Base-by-base conservation (phyloP, 2,113 vertebrate species). In the Chloebia gouldiae region DNA sequence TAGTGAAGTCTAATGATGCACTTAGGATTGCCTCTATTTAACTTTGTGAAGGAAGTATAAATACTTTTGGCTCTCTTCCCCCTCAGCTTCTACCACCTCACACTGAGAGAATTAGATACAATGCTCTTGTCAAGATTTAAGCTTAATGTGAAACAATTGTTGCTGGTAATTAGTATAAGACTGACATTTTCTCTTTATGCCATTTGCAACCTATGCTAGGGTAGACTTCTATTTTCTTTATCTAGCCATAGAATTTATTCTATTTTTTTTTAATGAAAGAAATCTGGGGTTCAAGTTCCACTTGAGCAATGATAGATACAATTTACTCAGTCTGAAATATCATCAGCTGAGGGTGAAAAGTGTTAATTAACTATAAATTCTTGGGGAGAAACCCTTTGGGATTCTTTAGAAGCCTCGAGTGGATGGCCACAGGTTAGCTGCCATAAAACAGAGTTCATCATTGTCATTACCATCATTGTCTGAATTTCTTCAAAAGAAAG, bases 311-410 rank as follows among this genome's bases (percentile, higher is more conserved):
- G 59, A 90, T 10, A 61, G 44, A 51, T 40, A 60, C 15, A 72
- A 33, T 65, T 92, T 88, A 64, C 23, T 59, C 51, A 40, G 35
- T 27, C 30, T 83, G 81, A 92, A 88, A 88, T 50, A 68, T 61
- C 53, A 75, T 61, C 65, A 88, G 28, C 35, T 64, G 24, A 93
- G 50, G 65, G 79, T 78, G 57, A 91, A 92, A 83, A 80, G 45
- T 88, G 56, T 79, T 96, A 96, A 96, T 59, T 69, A 51, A 81
- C 70, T 91, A 80, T 60, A 86, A 83, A 85, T 81, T 27, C 54
- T 81, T 19, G 27, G 39, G 86, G 18, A 86, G 15, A 95, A 91
- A 64, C 9, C 42, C 31, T 71, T 81, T 63, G 27, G 68, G 37
- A 9, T 54, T 95, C 64, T 94, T 92, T 42, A 89, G 59, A 95